Evolutionary conservation across 1,140 invertebrate genomes (phyloP).

Genomic region (Centruroides vittatus): DNA sequence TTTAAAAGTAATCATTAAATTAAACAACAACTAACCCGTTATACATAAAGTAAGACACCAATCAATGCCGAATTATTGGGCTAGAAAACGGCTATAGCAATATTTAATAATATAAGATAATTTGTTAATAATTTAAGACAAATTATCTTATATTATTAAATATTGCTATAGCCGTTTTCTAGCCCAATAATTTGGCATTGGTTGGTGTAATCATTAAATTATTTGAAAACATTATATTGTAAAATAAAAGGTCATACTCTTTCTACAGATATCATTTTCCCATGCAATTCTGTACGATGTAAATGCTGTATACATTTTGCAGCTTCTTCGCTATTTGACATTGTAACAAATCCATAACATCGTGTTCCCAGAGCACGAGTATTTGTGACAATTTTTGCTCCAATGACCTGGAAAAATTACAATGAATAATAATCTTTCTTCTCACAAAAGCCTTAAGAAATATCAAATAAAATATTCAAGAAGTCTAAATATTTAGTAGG

Average conservation of each 20-base stretch:
- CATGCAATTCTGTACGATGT: conserved; percentile 78
- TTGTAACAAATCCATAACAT: conserved; percentile 90
- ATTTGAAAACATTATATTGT: not conserved
- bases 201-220: not conserved
- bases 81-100: no score
- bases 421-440: no score
- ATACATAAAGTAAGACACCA: no score
- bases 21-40: no score
- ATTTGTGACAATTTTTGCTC: conserved; percentile 92
- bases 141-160: no score
- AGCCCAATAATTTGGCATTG: no score
- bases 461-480: no score
- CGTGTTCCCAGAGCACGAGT: conserved; percentile 73
- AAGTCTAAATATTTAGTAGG: no score
- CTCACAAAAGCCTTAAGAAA: no score
- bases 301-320: conserved; percentile 75
- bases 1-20: not conserved
- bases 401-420: conserved; percentile 39
- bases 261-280: conserved; percentile 83
- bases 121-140: no score
- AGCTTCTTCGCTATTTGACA: conserved; percentile 75
- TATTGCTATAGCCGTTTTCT: not conserved
- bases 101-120: no score
- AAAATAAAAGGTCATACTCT: conserved; percentile 41
- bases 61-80: no score